Evolutionary conservation across 2,113 vertebrate genomes (phyloP), one percentile per base, ranked within the genome.

Genomic region (Cephalopterus ornatus): DNA sequence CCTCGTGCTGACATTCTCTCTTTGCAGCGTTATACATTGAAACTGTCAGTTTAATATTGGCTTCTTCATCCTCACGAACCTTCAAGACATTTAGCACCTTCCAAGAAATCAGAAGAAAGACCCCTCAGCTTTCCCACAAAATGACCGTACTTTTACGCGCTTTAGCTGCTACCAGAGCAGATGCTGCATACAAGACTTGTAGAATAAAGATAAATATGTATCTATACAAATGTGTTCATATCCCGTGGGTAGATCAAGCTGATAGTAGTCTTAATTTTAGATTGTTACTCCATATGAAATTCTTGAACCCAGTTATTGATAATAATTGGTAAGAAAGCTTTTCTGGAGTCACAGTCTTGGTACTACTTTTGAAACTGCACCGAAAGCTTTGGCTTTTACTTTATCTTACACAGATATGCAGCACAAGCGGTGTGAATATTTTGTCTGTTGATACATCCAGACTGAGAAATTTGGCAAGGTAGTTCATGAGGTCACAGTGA

Each of bases 71-170:
- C 82, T 96, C 49, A 22, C 98, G 98, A 21, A 96, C 90, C 52
- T 80, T 85, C 89, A 99, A 87, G 62, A 99, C 98, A 33, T 97
- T 91, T 46, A 97, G 95, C 52, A 98, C 96, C 99, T 99, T 80
- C 13, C 33, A 77, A 71, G 15, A 85, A 42, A 93, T 28, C 39
- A 95, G 47, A 85, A 94, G 28, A 71, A 33, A 88, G 22, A 68
- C 8, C 44, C 6, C 39, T 93, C 55, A 92, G 78, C 16, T 88
- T 94, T 79, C 49, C 27, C 47, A 82, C 23, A 58, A 53, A 91
- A 35, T 42, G 3, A 11, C 30, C 71, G 14, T 14, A 37, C 52
- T 71, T 73, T 5, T 42, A 68, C 32, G 37, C 15, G 10, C 26
- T 44, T 86, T 30, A 33, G 27, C 42, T 77, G 59, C 41, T 91